Conservation (phyloP, 2,797 vertebrate species). For the Micromesistius poutassou region DNA sequence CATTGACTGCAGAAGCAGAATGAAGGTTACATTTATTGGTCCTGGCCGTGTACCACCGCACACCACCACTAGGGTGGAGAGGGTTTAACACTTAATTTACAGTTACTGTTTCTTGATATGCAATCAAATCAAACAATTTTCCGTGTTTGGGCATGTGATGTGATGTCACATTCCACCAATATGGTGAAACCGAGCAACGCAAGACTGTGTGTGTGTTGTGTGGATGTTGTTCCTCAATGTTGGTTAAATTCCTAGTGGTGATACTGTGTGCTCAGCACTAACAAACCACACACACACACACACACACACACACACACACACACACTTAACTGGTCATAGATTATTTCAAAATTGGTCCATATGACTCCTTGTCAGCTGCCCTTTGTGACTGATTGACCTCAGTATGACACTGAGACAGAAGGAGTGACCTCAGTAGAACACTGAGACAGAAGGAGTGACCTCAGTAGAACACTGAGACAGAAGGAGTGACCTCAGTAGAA, state of each 20-base stretch:
- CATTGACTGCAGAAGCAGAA: not conserved
- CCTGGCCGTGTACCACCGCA: not conserved
- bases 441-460: too few species aligned
- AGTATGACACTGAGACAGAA: too few species aligned
- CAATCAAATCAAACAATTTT: not conserved
- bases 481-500: not conserved
- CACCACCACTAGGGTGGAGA: not conserved
- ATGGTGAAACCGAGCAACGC: not conserved
- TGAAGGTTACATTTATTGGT: not conserved
- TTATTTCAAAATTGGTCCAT: conserved; percentile 16
- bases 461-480: too few species aligned
- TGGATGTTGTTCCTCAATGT: too few species aligned
- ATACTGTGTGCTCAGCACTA: not conserved
- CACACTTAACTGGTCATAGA: conserved; percentile 19
- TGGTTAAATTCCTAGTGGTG: not conserved
- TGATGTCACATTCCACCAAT: not conserved
- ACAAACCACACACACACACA: conserved; percentile 7
- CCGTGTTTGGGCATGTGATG: not conserved
- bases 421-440: too few species aligned
- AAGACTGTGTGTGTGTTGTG: not conserved
- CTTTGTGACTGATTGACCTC: not conserved
- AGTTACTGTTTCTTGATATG: not conserved
- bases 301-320: conserved; percentile 13
- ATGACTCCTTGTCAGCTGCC: conserved; percentile 29
- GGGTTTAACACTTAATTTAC: not conserved